phyloP scores from a whole-genome alignment of 2,888 invertebrate species.

The Melieria picta region DNA sequence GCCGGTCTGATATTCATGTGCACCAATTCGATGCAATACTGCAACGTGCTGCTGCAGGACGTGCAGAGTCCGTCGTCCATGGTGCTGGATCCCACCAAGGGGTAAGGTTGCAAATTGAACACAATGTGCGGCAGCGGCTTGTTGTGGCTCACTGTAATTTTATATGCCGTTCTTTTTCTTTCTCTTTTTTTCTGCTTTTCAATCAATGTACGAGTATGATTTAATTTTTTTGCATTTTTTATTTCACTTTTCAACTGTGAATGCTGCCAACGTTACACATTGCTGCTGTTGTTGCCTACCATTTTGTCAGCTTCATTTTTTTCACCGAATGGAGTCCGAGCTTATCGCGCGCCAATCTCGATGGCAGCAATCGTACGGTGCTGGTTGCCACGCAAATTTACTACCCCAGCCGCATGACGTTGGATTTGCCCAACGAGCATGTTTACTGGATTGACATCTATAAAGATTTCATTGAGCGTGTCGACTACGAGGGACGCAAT shows the following conservation, averaged over 20 bases:
- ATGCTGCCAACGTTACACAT: not conserved
- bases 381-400: slow-evolving; percentile 77
- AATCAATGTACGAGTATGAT: not conserved
- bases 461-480: slow-evolving; percentile 80
- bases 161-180: slow-evolving; percentile 4
- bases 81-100: slow-evolving; percentile 81
- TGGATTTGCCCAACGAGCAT: slow-evolving; percentile 76
- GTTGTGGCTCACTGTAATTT: not conserved
- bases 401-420: slow-evolving; percentile 78
- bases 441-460: slow-evolving; percentile 86
- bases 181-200: slow-evolving; percentile 22
- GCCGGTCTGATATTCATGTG: slow-evolving; percentile 79
- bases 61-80: slow-evolving; percentile 77
- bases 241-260: not conserved
- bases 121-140: no score
- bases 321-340: slow-evolving; percentile 78
- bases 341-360: slow-evolving; percentile 74
- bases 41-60: slow-evolving; percentile 76
- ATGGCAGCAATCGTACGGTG: slow-evolving; percentile 72
- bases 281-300: slow-evolving; percentile 2
- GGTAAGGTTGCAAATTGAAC: slow-evolving; percentile 64
- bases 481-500: slow-evolving; percentile 79
- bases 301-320: slow-evolving; percentile 73
- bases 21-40: slow-evolving; percentile 71
- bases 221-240: not conserved